Conservation (phyloP, 1,140 invertebrate genomes). For the Diorhabda elongata region DNA sequence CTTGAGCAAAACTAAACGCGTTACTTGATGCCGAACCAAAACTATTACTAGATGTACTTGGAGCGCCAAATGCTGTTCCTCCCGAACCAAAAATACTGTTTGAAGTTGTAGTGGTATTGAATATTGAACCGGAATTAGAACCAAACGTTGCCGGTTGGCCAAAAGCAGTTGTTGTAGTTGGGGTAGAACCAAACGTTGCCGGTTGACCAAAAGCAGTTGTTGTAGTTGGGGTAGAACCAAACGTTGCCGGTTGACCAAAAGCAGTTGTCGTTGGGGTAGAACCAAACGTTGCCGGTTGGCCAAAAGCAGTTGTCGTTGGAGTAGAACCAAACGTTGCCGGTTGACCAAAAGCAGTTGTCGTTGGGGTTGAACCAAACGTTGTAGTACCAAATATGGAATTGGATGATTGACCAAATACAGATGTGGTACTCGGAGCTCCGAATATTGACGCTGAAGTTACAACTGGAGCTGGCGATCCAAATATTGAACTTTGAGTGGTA, state of each 20-base stretch:
- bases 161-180: constrained; percentile 4
- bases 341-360: constrained; percentile 7
- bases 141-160: constrained; percentile 15
- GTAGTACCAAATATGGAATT: constrained; percentile 12
- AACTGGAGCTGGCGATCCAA: constrained; percentile 19
- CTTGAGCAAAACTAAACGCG: constrained; percentile 19
- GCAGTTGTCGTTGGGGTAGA: background rate
- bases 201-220: constrained; percentile 24
- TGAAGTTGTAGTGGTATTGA: constrained; percentile 27
- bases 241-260: background rate
- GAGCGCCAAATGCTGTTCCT: background rate
- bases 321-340: constrained; percentile 18
- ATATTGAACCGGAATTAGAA: constrained; percentile 24
- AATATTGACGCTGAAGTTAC: constrained; percentile 20
- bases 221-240: constrained; percentile 10
- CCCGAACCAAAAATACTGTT: constrained; percentile 13
- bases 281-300: constrained; percentile 17
- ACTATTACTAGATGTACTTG: constrained; percentile 22
- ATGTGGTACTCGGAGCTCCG: constrained; percentile 22
- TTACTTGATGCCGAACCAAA: constrained; percentile 27
- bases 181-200: background rate
- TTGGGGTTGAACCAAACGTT: constrained; percentile 10
- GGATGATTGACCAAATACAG: constrained; percentile 8
- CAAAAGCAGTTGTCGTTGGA: background rate
- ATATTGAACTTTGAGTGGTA: constrained; percentile 15